A percentile compares a stretch with the other conserved stretches of the same genome.
phyloP scores from a whole-genome alignment of 2,797 vertebrate species.

The Oceanodroma leucorhoa region DNA sequence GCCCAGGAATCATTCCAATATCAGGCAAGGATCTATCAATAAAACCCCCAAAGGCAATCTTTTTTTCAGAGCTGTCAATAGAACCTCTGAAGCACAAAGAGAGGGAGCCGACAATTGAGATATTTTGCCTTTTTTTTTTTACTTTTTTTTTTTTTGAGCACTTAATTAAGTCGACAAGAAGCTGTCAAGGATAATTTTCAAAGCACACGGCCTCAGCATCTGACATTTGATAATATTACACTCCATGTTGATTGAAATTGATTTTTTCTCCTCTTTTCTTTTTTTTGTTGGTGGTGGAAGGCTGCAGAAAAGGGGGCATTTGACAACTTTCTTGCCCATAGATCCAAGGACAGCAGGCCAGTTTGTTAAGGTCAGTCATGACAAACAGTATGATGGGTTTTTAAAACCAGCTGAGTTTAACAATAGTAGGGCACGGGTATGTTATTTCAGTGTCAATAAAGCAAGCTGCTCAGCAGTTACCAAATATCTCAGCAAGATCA shows the following conservation, averaged over 20 bases:
- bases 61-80: conserved; percentile 93
- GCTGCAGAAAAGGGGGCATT: conserved; percentile 67
- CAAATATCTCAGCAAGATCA: conserved; percentile 40
- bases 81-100: conserved; percentile 87
- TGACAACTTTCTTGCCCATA: conserved; percentile 88
- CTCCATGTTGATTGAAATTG: conserved; percentile 99
- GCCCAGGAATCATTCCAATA: conserved; percentile 98
- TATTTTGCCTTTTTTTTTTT: conserved; percentile 77
- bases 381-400: conserved; percentile 82
- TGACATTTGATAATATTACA: conserved; percentile 99
- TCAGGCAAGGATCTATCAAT: conserved; percentile 93
- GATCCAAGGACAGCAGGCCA: conserved; percentile 86
- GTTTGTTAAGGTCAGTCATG: conserved; percentile 80
- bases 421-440: conserved; percentile 30
- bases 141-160: conserved; percentile 81
- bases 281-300: conserved; percentile 19
- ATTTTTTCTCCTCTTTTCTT: conserved; percentile 79
- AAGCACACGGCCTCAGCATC: conserved; percentile 84
- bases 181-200: conserved; percentile 99
- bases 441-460: conserved; percentile 69
- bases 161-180: conserved; percentile 99
- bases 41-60: conserved; percentile 92
- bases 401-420: conserved; percentile 68
- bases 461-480: conserved; percentile 49
- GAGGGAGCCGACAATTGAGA: conserved; percentile 87